Conservation (phyloP, 2,113 vertebrate genomes). For the Ranitomeya variabilis region DNA sequence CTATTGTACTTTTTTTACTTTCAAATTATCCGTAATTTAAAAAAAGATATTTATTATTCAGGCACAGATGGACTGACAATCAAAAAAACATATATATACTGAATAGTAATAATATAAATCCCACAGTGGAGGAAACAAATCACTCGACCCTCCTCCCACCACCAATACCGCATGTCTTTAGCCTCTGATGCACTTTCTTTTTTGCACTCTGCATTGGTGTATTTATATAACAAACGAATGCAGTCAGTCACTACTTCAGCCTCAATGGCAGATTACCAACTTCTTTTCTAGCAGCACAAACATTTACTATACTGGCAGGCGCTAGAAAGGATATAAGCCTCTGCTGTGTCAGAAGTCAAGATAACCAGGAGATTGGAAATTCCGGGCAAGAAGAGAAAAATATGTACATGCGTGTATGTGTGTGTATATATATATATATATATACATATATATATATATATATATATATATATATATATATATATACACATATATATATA, state of each 20-base stretch:
- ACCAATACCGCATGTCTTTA: background rate
- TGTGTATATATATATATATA: background rate
- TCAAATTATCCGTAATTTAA: background rate
- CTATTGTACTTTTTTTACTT: background rate
- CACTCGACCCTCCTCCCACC: background rate
- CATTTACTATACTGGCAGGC: slow-evolving; percentile 71
- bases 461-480: background rate
- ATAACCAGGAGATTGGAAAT: slow-evolving; percentile 63
- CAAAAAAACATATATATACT: background rate
- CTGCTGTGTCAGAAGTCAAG: slow-evolving; percentile 73
- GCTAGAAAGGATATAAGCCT: slow-evolving; percentile 62
- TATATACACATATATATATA: background rate
- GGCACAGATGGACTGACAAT: background rate
- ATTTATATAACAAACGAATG: slow-evolving; percentile 69
- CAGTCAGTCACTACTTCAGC: slow-evolving; percentile 63
- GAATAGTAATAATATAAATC: background rate
- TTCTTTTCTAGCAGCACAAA: slow-evolving; percentile 68
- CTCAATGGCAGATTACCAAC: slow-evolving; percentile 65
- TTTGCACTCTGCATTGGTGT: slow-evolving; percentile 66
- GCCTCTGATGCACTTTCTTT: slow-evolving; percentile 58
- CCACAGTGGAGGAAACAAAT: background rate
- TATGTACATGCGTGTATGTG: background rate
- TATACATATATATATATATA: background rate
- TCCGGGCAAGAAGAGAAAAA: background rate
- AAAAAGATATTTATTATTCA: background rate